phyloP scores from a whole-genome alignment of 35 echinoderm and acorn worm genomes.

The Heliocidaris tuberculata region DNA sequence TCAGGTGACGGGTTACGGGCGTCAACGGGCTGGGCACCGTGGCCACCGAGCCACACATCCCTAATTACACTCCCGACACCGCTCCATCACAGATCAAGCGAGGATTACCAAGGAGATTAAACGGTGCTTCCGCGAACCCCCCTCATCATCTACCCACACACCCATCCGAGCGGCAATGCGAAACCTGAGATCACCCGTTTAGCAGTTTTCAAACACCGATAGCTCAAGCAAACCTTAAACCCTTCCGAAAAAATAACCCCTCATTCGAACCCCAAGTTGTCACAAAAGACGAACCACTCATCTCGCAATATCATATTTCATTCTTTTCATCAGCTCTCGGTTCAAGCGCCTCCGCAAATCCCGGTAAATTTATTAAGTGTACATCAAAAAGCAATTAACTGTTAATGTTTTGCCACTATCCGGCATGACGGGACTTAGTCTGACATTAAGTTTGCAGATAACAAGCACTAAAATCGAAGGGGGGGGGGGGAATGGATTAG shows the following conservation, averaged over 20 bases:
- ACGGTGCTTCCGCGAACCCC: slow-evolving; percentile 18
- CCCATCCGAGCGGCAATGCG: not conserved
- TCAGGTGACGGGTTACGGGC: slow-evolving; percentile 29
- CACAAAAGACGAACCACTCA: slow-evolving; percentile 10
- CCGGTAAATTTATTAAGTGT: not conserved
- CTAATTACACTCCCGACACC: slow-evolving; percentile 32
- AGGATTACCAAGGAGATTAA: slow-evolving; percentile 19
- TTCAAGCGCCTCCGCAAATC: not conserved
- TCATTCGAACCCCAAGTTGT: not conserved
- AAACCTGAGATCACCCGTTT: not conserved
- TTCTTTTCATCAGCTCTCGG: not conserved
- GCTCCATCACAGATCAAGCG: not conserved
- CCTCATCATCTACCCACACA: not conserved
- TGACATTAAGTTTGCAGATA: no score
- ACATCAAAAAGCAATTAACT: not conserved
- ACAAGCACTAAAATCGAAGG: no score
- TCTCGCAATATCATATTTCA: not conserved
- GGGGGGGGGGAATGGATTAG: no score
- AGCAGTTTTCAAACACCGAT: not conserved
- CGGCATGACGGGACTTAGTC: no score
- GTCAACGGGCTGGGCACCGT: slow-evolving; percentile 16
- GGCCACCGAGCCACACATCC: not conserved
- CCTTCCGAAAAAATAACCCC: slow-evolving; percentile 14
- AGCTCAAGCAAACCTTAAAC: not conserved
- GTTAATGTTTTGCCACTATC: not conserved